phyloP scores from a whole-genome alignment of 2,113 vertebrate species.

The Peromyscus leucopus region DNA sequence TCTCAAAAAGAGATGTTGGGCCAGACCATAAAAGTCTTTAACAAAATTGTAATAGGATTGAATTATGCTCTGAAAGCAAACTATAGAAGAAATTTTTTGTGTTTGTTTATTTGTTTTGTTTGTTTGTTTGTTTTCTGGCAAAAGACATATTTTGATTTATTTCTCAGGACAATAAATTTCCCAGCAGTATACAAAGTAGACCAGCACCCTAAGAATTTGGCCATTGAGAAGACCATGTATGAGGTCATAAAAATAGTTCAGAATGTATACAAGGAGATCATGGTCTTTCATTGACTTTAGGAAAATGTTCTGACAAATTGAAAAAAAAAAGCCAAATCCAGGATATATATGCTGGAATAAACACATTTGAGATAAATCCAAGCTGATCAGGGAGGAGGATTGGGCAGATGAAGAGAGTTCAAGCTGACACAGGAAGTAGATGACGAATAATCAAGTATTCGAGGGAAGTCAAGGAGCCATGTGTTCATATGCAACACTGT shows the following conservation, averaged over 20 bases:
- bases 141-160: not conserved
- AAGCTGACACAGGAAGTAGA: not conserved
- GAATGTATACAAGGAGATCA: not conserved
- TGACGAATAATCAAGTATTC: too few relatives aligned
- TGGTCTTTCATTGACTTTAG: not conserved
- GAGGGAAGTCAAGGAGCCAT: too few relatives aligned
- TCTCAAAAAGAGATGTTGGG: not conserved
- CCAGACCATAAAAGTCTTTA: not conserved
- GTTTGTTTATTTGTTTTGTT: not conserved
- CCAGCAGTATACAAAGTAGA: not conserved
- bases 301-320: not conserved
- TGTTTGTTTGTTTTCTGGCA: not conserved
- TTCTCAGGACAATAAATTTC: not conserved
- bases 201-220: too few relatives aligned
- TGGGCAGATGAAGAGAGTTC: not conserved
- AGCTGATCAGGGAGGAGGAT: not conserved
- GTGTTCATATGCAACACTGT: not conserved
- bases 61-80: not conserved
- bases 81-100: not conserved
- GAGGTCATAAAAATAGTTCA: not conserved
- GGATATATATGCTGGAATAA: not conserved
- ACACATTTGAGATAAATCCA: not conserved
- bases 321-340: not conserved
- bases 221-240: not conserved
- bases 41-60: not conserved